Base-by-base conservation (phyloP, 2,797 vertebrate genomes). In the Ptychadena robeensis region DNA sequence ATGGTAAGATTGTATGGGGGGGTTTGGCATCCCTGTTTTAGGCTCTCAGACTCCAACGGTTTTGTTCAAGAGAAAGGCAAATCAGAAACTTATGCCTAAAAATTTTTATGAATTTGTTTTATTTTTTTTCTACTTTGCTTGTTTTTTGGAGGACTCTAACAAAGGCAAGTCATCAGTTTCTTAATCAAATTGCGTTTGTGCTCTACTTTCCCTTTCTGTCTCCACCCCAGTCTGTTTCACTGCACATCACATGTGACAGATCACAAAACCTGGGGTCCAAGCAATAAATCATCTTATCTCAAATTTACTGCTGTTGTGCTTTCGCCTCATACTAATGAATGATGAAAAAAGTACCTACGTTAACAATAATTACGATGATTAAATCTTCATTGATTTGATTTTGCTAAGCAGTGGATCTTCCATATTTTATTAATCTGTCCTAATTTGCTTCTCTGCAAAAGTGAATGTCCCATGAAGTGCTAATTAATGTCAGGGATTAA, bases 401-500 rank as follows among this genome's bases (percentile, higher is more conserved):
- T 34, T 22, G 35, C 22, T 34, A 68, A 44, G 44, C 82, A 44
- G 22, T 12, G 69, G 70, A 67, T 75, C 61, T 73, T 40, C 38
- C 37, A 34, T 66, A 73, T 73, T 69, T 70, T 37, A 61, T 79
- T 79, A 77, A 79, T 84, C 79, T 35, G 40, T 5, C 22, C 4
- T 63, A 27, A 74, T 80, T 84, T 79, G 82, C 75, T 27, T 71
- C 78, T 59, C 40, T 65, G 68, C 69, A 63, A 25, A 73, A 79
- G 68, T 14, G 28, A 15, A 40, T 44, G 71, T 31, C 40, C 63
- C 22, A 7, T 44, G 35, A 68, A 79, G 77, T 63, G 82, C 77
- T 74, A 69, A 84, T 84, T 84, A 84, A 80, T 74, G 82, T 61
- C 70, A 34, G 69, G 69, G 71, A 84, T 80, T 80, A 84, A 84